Evolutionary conservation across 2,888 invertebrate genomes (phyloP).

Genomic region (Phyto melanocephala): DNA sequence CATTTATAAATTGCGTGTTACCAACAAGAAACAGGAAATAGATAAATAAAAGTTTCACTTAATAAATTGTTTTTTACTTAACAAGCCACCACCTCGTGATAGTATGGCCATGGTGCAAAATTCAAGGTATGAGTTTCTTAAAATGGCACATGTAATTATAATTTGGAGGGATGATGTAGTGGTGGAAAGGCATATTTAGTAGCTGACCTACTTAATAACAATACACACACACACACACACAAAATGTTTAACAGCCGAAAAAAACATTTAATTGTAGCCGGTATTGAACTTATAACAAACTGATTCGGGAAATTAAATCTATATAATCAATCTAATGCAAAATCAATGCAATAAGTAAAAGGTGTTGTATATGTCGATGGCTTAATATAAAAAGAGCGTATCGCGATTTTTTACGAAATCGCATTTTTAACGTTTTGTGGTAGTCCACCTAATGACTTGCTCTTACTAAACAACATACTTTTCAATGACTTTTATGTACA

Average conservation of each 20-base stretch:
- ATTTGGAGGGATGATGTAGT: not conserved
- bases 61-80: constrained; percentile 4
- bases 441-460: too few species aligned
- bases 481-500: too few species aligned
- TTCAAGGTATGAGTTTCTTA: not conserved
- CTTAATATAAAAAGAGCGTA: too few species aligned
- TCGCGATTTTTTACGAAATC: too few species aligned
- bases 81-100: not conserved
- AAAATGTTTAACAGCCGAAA: not conserved
- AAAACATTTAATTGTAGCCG: not conserved
- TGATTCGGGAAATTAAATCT: too few species aligned
- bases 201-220: not conserved
- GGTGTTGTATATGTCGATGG: too few species aligned
- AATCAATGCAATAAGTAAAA: too few species aligned
- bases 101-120: not conserved
- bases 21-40: constrained; percentile 40
- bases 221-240: too few species aligned
- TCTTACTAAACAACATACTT: too few species aligned
- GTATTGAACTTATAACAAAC: constrained; percentile 1
- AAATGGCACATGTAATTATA: constrained; percentile 4
- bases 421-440: too few species aligned
- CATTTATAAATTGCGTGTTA: constrained; percentile 41
- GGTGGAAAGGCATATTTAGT: too few species aligned
- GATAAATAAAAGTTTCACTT: constrained; percentile 50
- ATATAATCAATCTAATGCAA: too few species aligned